Evolutionary conservation across 1,140 invertebrate species (phyloP).

Genomic region (Halictus rubicundus): DNA sequence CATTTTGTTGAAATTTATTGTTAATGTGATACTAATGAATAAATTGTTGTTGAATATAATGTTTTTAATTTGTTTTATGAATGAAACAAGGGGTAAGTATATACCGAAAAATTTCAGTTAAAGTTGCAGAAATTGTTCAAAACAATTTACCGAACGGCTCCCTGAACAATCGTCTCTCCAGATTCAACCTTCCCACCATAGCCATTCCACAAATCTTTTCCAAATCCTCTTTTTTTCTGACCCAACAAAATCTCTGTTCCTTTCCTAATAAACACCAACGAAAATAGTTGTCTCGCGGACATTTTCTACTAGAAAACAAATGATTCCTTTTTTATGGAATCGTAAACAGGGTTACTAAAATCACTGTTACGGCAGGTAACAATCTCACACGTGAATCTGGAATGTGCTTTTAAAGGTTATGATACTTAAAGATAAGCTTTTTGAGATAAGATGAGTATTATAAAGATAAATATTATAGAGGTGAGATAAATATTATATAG

Average conservation of each 20-base stretch:
- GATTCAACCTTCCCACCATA: conserved; percentile 90
- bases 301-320: conserved; percentile 19
- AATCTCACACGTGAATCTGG: background rate
- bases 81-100: too few species aligned
- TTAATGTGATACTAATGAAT: conserved; percentile 53
- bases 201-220: conserved; percentile 88
- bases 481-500: too few species aligned
- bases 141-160: conserved; percentile 81
- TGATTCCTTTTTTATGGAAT: too few species aligned
- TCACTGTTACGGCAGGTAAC: background rate
- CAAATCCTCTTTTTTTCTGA: conserved; percentile 88
- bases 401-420: conserved; percentile 20
- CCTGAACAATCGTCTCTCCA: conserved; percentile 84
- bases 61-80: background rate
- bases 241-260: conserved; percentile 84
- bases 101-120: too few species aligned
- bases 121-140: background rate
- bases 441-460: too few species aligned
- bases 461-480: too few species aligned
- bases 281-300: conserved; percentile 79
- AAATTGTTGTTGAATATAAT: conserved; percentile 53
- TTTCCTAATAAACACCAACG: conserved; percentile 83
- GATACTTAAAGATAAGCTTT: too few species aligned
- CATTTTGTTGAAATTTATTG: conserved; percentile 42
- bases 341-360: too few species aligned